These are phyloP conservation scores for Tetramorium bicarinatum DNA, from an alignment of 2,888 invertebrate genomes.

Conservation along the genomic window DNA sequence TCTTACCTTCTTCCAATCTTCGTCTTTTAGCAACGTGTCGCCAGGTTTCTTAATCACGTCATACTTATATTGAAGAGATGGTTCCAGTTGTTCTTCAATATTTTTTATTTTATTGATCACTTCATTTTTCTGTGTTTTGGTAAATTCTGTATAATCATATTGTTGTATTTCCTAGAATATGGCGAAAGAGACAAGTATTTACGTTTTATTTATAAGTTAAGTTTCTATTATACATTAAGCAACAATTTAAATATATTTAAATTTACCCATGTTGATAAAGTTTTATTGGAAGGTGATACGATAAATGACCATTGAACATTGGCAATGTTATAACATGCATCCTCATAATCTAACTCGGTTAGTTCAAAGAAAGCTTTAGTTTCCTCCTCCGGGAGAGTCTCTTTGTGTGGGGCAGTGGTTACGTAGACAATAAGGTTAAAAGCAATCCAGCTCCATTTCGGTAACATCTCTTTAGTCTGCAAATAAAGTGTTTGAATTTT, in stretches of 20 bases:
- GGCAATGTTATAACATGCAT: constrained; percentile 75
- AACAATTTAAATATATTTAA: constrained; percentile 22
- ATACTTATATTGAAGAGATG: constrained; percentile 73
- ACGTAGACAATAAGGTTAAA: constrained; percentile 64
- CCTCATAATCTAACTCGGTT: constrained; percentile 80
- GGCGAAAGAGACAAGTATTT: neutral
- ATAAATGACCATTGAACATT: constrained; percentile 80
- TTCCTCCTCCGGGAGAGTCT: neutral
- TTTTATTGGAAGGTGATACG: constrained; percentile 73
- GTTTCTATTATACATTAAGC: neutral
- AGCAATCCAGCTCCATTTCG: constrained; percentile 67
- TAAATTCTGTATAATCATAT: constrained; percentile 72
- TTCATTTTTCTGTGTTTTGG: constrained; percentile 68
- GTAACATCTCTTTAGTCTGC: constrained; percentile 68
- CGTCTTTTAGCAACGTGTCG: constrained; percentile 75
- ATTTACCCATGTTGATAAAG: constrained; percentile 79
- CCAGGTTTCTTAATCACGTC: constrained; percentile 78
- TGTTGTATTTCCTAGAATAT: constrained; percentile 74
- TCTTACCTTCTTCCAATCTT: constrained; percentile 76
- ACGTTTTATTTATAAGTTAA: neutral
- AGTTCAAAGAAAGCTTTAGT: constrained; percentile 71
- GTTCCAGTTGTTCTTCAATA: constrained; percentile 18
- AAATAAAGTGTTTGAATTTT: constrained; percentile 3
- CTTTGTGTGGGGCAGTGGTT: constrained; percentile 55
- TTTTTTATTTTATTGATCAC: constrained; percentile 59